Evolutionary conservation across 2,113 vertebrate species (phyloP).

Genomic region (Mionectes macconnelli): DNA sequence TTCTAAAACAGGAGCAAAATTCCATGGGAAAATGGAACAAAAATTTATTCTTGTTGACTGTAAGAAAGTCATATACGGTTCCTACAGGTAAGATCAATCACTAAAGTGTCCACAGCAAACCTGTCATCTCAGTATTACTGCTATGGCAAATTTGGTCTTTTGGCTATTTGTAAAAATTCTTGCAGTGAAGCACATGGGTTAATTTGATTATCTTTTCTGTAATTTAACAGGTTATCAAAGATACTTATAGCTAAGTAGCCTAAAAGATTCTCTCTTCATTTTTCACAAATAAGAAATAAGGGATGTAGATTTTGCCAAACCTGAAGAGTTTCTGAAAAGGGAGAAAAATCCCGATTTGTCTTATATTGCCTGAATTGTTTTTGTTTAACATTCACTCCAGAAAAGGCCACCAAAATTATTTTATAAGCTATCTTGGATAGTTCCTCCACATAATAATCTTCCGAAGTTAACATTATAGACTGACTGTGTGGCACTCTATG

Average conservation of each 20-base stretch:
- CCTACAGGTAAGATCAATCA: constrained; percentile 87
- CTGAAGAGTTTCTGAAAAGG: background rate
- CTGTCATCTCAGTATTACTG: background rate
- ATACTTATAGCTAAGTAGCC: background rate
- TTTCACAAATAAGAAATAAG: background rate
- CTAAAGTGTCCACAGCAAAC: background rate
- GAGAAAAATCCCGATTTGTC: background rate
- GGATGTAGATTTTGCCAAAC: background rate
- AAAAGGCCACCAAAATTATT: background rate
- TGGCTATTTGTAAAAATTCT: background rate
- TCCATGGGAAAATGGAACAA: constrained; percentile 91
- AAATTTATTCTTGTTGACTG: constrained; percentile 93
- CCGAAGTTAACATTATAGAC: background rate
- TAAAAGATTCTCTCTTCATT: background rate
- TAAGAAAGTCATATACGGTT: constrained; percentile 90
- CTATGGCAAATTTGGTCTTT: background rate
- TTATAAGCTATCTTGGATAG: background rate
- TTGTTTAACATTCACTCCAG: background rate
- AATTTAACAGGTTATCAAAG: background rate
- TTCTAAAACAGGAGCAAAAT: constrained; percentile 91
- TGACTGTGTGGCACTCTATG: background rate
- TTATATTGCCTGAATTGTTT: background rate
- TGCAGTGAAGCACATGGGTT: background rate
- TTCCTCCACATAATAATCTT: background rate
- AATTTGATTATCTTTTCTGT: background rate